These are phyloP conservation scores for Chelon auratus DNA, from an alignment of 2,797 vertebrate genomes.

Conservation along the genomic window DNA sequence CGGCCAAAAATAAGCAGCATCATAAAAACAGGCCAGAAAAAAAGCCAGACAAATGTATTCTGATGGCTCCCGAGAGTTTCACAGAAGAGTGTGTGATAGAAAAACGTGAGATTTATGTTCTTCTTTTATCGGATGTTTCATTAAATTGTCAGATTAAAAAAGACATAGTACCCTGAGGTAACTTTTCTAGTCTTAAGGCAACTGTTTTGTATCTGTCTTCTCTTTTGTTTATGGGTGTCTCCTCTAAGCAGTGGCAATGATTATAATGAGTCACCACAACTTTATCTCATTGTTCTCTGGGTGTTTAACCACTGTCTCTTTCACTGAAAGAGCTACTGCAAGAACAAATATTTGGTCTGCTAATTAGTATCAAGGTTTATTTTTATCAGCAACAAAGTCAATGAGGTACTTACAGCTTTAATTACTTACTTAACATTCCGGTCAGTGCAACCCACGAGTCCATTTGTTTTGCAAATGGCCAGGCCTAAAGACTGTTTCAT, in stretches of 20 bases:
- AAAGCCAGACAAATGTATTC: not conserved
- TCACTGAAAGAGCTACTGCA: not conserved
- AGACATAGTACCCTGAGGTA: not conserved
- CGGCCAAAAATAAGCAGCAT: not conserved
- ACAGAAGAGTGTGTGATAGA: constrained; percentile 1
- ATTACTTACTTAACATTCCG: constrained; percentile 62
- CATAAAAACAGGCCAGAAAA: not conserved
- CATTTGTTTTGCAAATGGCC: constrained; percentile 60
- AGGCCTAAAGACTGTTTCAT: constrained; percentile 66
- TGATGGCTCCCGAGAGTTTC: not conserved
- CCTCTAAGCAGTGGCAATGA: not conserved
- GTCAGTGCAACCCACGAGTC: constrained; percentile 21
- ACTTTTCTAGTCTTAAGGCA: not conserved
- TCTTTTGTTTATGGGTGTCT: constrained; percentile 1
- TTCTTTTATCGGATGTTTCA: not conserved
- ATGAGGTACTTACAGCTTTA: constrained; percentile 57
- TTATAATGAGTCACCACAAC: not conserved
- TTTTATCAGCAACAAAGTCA: constrained; percentile 50
- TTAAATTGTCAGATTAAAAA: too few relatives aligned
- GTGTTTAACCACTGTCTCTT: constrained; percentile 22
- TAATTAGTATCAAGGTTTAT: constrained; percentile 45
- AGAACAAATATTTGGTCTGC: constrained; percentile 35
- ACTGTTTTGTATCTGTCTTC: not conserved
- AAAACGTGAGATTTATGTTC: not conserved
- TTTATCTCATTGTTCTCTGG: constrained; percentile 1